phyloP scores from a whole-genome alignment of 2,888 invertebrate species.

The Habrosyne pyritoides region DNA sequence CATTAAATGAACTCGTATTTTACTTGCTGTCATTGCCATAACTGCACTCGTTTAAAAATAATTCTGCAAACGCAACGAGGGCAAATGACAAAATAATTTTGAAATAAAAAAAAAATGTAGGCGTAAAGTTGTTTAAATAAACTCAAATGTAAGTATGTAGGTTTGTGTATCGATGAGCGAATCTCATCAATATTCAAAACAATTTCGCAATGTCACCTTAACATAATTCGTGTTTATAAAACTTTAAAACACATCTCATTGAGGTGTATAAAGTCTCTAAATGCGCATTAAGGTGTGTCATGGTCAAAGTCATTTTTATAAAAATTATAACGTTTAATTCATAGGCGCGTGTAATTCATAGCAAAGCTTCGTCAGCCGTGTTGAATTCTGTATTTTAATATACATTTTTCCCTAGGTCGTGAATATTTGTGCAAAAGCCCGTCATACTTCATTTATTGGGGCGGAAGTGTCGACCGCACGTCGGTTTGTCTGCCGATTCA shows the following conservation, averaged over 20 bases:
- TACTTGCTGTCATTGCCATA: constrained; percentile 26
- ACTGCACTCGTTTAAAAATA: constrained; percentile 24
- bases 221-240: neutral
- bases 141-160: neutral
- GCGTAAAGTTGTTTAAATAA: neutral
- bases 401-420: neutral
- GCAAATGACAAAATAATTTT: constrained; percentile 30
- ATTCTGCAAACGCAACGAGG: constrained; percentile 23
- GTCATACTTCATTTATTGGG: neutral
- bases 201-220: neutral
- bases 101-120: constrained; percentile 22
- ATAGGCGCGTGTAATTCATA: too few relatives aligned
- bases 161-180: neutral
- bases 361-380: too few relatives aligned
- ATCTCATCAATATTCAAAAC: neutral
- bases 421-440: neutral
- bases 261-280: neutral
- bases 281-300: neutral
- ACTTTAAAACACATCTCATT: neutral
- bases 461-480: neutral
- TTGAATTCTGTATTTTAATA: too few relatives aligned
- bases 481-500: neutral
- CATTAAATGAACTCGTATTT: constrained; percentile 18
- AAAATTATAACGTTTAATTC: too few relatives aligned
- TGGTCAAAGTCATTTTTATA: neutral